Base-by-base conservation (phyloP, 2,888 invertebrate species). In the Formica aserva region DNA sequence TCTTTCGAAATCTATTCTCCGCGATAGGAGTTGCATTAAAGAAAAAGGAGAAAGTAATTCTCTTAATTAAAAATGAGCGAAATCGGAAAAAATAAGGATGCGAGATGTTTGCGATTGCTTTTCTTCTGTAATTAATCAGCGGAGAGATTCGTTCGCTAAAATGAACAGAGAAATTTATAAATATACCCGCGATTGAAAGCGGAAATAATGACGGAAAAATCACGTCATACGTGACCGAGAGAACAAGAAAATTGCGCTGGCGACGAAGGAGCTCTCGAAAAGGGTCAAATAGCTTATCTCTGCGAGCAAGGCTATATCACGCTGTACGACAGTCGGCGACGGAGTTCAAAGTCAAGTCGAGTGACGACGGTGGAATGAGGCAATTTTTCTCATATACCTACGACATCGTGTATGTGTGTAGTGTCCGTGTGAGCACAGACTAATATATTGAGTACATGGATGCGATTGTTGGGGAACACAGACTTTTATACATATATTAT, bases 301-400 rank as follows among this genome's bases (percentile, higher is more conserved):
- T 32, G 22, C 45, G 60, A 26, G 18, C 18, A 18, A 89, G 89
- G 89, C 89, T 89, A 89, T 86, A 81, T 87, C 69, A 84, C 80
- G 26, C 15, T 9, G 62, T 55, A 32, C 32, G 41, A 41, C 1
- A 9, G 8, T 1, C 41, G 41, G 3, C 22, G 0, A 52, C 41
- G 41, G 15, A 48, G 48, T 11, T 15, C 55, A 26, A 38, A 69
- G n/a, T 66, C 13, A 29, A 55, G 3, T 71, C 48, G 62, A 55
- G 13, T 32, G 18, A 69, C 29, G 63, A 83, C 67, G 35, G 41
- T 2, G 60, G 22, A 41, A 63, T 35, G n/a, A 81, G 62, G 63
- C 18, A 22, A 71, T 67, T 18, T 6, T n/a, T 26, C 32, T 65
- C 67, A 22, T 22, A 22, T 22, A 22, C 22, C 22, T 22, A 22